phyloP scores from a whole-genome alignment of 2,113 vertebrate species.

The Urocynchramus pylzowi region DNA sequence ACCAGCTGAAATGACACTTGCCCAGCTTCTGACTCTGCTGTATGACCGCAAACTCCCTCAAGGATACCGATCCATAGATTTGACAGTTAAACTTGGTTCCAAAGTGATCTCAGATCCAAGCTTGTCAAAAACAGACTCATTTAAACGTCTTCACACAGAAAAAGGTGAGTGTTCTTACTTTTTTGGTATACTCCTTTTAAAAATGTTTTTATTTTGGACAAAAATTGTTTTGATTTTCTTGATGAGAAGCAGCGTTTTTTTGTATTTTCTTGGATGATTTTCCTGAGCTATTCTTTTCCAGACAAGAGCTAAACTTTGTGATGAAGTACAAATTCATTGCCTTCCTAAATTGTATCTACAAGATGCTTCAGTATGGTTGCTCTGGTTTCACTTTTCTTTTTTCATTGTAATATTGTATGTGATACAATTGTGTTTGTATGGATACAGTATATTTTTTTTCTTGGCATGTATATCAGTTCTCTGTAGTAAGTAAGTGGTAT shows the following conservation, averaged over 20 bases:
- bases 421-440: not conserved
- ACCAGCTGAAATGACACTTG: conserved; percentile 95
- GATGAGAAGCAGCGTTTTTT: not conserved
- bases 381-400: not conserved
- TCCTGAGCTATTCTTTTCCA: not conserved
- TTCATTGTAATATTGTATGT: not conserved
- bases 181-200: not conserved
- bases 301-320: not conserved
- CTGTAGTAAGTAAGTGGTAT: not conserved
- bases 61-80: conserved; percentile 93
- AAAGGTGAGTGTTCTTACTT: conserved; percentile 80
- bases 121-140: conserved; percentile 97
- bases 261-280: not conserved
- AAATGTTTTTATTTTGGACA: not conserved
- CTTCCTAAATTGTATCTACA: not conserved
- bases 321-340: not conserved
- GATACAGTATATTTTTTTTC: not conserved
- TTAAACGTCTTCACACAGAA: conserved; percentile 95
- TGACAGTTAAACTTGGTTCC: conserved; percentile 95
- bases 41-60: conserved; percentile 96
- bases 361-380: not conserved
- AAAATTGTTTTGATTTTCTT: not conserved
- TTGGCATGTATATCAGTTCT: not conserved
- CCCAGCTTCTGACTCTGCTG: conserved; percentile 92
- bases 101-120: conserved; percentile 96